Conservation (phyloP, 2,888 invertebrate species). For the Palloptera scutellata region DNA sequence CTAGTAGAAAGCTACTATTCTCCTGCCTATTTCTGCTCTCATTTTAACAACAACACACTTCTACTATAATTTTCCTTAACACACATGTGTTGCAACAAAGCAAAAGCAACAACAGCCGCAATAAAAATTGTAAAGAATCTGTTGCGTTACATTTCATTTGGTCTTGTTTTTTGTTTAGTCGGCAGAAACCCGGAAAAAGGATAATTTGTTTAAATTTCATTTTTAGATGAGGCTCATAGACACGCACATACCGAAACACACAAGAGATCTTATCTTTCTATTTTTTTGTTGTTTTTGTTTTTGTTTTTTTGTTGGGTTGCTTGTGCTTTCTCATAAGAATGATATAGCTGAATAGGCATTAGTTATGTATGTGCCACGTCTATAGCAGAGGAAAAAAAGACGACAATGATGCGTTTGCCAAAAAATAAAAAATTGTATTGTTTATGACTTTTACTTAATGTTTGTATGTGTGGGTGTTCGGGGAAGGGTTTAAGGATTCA, state of each 20-base stretch:
- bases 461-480: no score
- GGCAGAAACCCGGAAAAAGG: constrained; percentile 21
- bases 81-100: no score
- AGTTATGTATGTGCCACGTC: neutral
- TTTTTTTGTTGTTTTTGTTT: neutral
- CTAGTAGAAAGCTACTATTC: no score
- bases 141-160: constrained; percentile 22
- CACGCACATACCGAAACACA: constrained; percentile 6
- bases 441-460: no score
- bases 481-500: no score
- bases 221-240: neutral
- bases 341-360: constrained; percentile 6
- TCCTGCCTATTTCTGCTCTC: neutral
- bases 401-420: neutral
- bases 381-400: neutral
- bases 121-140: neutral
- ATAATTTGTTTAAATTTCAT: constrained; percentile 29
- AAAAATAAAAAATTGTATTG: neutral
- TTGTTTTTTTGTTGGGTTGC: neutral
- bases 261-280: neutral
- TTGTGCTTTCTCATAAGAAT: neutral
- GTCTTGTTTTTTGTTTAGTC: constrained; percentile 28
- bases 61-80: no score
- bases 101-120: no score
- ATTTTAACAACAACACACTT: neutral